Base-by-base conservation (phyloP, 1,140 invertebrate genomes). In the Papilio glaucus region DNA sequence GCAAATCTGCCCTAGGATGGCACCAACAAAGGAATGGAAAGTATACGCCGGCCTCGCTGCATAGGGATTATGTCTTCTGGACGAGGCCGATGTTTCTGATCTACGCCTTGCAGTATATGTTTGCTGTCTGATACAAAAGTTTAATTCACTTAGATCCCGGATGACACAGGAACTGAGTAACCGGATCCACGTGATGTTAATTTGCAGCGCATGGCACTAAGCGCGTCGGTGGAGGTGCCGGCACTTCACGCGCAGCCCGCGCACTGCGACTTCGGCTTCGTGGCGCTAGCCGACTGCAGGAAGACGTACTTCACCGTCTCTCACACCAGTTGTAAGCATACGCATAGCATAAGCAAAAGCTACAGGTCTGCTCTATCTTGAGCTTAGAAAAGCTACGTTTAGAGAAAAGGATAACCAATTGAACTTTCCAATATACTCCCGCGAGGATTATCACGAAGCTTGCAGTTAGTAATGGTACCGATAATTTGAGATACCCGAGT, bases 301-400 rank as follows among this genome's bases (percentile, higher is more conserved):
- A 88, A 89, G 75, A 78, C 71, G 0, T 88, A 86, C 61, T 79
- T 88, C 75, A 84, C 82, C 4, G 72, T 88, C 3, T 65, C 75
- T 4, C 85, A 89, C 71, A 76, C 83, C 10, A 86, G 85, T 49
- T 62, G 85, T 89, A 53, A 87, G 85, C n/a, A 13, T 37, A 37
- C 4, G 2, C n/a, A n/a, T 13, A 7, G n/a, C n/a, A 62, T 15
- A n/a, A n/a, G 18, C 18, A 53, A 33, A 38, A 7, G 2, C 18
- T 37, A 3, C 21, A n/a, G 15, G 13, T 13, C 9, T 39, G n/a
- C 0, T 37, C 33, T 8, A 6, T 15, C 26, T 29, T 26, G 2
- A 45, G 8, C 53, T 42, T 4, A 9, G n/a, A 15, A 42, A 42
- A 42, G 9, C n/a, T n/a, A n/a, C n/a, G n/a, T n/a, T n/a, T n/a